Percentiles rank a stretch among this genome's conserved stretches.
Conservation (phyloP, 2,888 invertebrate genomes). For the Phrixothrix hirtus region DNA sequence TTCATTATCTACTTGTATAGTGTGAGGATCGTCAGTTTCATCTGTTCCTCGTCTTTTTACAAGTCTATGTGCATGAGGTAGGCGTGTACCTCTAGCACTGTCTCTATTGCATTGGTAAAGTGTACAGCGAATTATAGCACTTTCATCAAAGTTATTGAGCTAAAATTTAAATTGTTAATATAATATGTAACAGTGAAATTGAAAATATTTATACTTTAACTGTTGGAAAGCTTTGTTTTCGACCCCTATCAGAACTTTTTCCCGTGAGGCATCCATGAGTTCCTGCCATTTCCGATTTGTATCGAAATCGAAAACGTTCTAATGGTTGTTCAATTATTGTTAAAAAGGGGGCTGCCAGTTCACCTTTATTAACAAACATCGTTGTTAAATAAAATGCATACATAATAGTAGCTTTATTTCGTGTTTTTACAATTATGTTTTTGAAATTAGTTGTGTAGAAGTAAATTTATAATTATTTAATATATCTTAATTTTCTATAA, state of each 20-base stretch:
- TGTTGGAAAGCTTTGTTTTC: constrained; percentile 72
- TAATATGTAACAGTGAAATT: not conserved
- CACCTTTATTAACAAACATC: too few species aligned
- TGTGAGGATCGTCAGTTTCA: constrained; percentile 72
- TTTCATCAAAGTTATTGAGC: constrained; percentile 60
- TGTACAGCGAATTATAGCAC: constrained; percentile 70
- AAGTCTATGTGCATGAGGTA: constrained; percentile 73
- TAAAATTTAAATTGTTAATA: constrained; percentile 44
- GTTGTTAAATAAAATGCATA: too few species aligned
- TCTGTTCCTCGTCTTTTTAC: constrained; percentile 62
- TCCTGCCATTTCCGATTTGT: constrained; percentile 85
- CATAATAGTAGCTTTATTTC: too few species aligned
- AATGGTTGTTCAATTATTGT: constrained; percentile 74
- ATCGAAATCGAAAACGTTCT: constrained; percentile 80
- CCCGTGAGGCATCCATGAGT: constrained; percentile 81
- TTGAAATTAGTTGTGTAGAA: too few species aligned
- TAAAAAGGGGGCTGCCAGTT: constrained; percentile 55
- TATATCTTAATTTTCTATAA: too few species aligned
- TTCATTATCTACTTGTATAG: constrained; percentile 60
- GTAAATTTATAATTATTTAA: too few species aligned
- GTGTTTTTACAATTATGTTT: too few species aligned
- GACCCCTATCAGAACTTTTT: constrained; percentile 61
- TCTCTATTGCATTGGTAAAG: constrained; percentile 67
- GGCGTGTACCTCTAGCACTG: constrained; percentile 47
- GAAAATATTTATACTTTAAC: constrained; percentile 63